Evolutionary conservation across 2,113 vertebrate genomes (phyloP).

Genomic region (Erythrolamprus reginae): DNA sequence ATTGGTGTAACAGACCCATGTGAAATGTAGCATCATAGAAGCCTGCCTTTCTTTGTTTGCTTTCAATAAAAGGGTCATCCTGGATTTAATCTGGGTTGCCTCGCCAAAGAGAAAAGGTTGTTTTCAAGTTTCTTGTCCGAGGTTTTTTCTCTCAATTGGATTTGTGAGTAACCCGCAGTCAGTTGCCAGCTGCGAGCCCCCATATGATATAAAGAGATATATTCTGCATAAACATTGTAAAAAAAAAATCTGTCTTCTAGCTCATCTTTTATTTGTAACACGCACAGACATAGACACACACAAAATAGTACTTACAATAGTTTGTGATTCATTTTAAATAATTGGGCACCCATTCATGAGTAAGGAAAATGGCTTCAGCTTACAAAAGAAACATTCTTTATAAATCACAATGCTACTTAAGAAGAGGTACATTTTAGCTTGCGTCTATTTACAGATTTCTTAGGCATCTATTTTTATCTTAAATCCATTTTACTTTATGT

Average conservation of each 20-base stretch:
- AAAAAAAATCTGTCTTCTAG: not conserved
- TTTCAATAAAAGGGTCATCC: too few species aligned
- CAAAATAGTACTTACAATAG: not conserved
- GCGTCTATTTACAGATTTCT: not conserved
- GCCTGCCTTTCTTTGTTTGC: too few species aligned
- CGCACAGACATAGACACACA: not conserved
- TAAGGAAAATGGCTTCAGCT: not conserved
- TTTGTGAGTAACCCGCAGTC: too few species aligned
- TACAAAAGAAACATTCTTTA: not conserved
- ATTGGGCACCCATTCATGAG: not conserved
- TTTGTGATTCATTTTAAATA: not conserved
- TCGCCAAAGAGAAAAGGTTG: too few species aligned
- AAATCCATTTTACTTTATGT: not conserved
- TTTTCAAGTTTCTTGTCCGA: too few species aligned
- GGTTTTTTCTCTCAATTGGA: too few species aligned
- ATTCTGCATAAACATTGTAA: not conserved
- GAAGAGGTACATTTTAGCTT: not conserved
- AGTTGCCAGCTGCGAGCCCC: too few species aligned
- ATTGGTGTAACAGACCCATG: too few species aligned
- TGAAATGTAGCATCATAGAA: too few species aligned
- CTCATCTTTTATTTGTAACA: not conserved
- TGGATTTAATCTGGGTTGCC: too few species aligned
- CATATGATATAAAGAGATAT: not conserved
- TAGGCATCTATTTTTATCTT: constrained; percentile 19
- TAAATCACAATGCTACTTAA: not conserved